Conservation (phyloP, 2,113 vertebrate genomes). For the Dermatemys mawii region DNA sequence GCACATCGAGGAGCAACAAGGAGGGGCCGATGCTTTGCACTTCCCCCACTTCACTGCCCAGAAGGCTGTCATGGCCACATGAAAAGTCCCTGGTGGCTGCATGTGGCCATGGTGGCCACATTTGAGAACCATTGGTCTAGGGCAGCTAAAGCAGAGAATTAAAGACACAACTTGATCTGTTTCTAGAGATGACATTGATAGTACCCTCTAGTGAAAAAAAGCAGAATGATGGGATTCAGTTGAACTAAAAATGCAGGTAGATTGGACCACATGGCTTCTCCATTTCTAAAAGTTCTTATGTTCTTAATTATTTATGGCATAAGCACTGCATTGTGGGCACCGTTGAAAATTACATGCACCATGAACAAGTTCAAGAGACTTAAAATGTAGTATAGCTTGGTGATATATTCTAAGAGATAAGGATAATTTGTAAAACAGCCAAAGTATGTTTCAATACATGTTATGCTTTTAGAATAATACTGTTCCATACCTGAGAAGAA, state of each 20-base stretch:
- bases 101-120: no score
- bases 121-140: not conserved
- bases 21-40: no score
- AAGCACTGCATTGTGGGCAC: not conserved
- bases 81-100: no score
- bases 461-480: not conserved
- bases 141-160: not conserved
- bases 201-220: not conserved
- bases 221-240: accelerated
- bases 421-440: not conserved
- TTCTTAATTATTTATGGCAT: not conserved
- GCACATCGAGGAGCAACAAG: no score
- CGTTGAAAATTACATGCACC: not conserved
- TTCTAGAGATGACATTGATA: not conserved
- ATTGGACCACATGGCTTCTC: not conserved
- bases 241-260: not conserved
- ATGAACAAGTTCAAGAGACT: not conserved
- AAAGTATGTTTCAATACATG: slow-evolving; percentile 16
- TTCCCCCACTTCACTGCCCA: no score
- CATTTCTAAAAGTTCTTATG: not conserved
- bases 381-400: not conserved
- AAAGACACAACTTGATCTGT: not conserved
- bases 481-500: not conserved
- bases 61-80: no score
- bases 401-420: slow-evolving; percentile 5